Percentiles rank a stretch among this genome's conserved stretches.
Evolutionary conservation across 1,140 invertebrate genomes (phyloP).

Genomic region (Drosophila nikananu): DNA sequence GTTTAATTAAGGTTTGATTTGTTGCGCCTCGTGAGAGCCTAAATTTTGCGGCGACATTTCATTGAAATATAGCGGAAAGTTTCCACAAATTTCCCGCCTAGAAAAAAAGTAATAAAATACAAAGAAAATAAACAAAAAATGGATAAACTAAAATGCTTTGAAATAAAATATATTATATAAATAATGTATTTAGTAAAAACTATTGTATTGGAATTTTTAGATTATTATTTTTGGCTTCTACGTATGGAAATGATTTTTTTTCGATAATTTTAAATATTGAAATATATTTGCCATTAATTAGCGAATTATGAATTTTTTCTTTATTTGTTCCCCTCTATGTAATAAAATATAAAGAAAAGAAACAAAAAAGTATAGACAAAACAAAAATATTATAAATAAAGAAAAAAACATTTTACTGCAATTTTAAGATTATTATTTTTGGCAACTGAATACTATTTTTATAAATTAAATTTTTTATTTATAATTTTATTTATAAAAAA

Average conservation of each 20-base stretch:
- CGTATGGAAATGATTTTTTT: background rate
- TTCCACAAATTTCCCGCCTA: background rate
- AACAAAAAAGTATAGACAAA: too few relatives aligned
- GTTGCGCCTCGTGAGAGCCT: background rate
- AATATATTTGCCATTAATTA: background rate
- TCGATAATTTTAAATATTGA: background rate
- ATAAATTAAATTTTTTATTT: too few relatives aligned
- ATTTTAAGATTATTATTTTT: too few relatives aligned
- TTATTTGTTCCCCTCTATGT: too few relatives aligned
- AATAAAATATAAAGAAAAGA: too few relatives aligned
- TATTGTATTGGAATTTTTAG: too few relatives aligned
- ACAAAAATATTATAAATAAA: too few relatives aligned
- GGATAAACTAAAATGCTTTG: background rate
- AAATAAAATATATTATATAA: too few relatives aligned
- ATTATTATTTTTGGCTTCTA: background rate
- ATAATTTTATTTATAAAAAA: too few relatives aligned
- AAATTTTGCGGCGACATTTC: conserved; percentile 25
- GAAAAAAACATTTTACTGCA: too few relatives aligned
- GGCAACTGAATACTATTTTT: too few relatives aligned
- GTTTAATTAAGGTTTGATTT: conserved; percentile 32
- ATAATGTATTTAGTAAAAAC: too few relatives aligned
- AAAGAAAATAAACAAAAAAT: background rate
- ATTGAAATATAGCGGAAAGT: conserved; percentile 14
- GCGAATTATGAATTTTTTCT: background rate
- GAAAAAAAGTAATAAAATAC: background rate